Evolutionary conservation across 2,113 vertebrate genomes (phyloP).

Genomic region (Sturnus vulgaris): DNA sequence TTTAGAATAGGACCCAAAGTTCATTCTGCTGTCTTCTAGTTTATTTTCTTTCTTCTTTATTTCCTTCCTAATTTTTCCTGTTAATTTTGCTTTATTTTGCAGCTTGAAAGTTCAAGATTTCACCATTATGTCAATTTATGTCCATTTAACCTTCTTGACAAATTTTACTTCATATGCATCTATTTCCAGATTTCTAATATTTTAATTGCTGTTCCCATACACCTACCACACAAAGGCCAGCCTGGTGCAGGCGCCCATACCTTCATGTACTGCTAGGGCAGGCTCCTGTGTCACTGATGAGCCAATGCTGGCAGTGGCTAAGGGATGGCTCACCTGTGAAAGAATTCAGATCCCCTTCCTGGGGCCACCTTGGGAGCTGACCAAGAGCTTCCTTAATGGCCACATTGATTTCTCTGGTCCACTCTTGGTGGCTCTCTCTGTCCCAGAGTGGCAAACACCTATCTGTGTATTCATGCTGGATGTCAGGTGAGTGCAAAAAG

Average conservation of each 20-base stretch:
- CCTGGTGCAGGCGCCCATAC: fast-evolving
- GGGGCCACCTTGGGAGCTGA: background rate
- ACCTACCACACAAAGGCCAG: background rate
- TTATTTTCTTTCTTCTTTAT: background rate
- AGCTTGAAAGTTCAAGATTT: background rate
- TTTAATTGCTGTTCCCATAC: background rate
- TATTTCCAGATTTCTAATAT: background rate
- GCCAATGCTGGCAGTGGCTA: background rate
- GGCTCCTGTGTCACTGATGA: background rate
- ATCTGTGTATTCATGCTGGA: background rate
- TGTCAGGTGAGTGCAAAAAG: background rate
- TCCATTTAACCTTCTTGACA: background rate
- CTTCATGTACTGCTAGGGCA: background rate
- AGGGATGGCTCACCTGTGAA: background rate
- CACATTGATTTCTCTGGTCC: background rate
- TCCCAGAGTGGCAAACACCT: background rate
- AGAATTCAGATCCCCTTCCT: background rate
- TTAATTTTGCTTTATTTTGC: background rate
- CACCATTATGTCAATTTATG: too few relatives aligned
- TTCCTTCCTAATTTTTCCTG: background rate
- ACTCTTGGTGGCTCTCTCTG: background rate
- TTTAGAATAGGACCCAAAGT: background rate
- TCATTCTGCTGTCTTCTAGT: background rate
- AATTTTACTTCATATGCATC: background rate
- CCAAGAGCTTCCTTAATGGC: background rate